phyloP scores from a whole-genome alignment of 2,113 vertebrate genomes.

The Lipotes vexillifer region DNA sequence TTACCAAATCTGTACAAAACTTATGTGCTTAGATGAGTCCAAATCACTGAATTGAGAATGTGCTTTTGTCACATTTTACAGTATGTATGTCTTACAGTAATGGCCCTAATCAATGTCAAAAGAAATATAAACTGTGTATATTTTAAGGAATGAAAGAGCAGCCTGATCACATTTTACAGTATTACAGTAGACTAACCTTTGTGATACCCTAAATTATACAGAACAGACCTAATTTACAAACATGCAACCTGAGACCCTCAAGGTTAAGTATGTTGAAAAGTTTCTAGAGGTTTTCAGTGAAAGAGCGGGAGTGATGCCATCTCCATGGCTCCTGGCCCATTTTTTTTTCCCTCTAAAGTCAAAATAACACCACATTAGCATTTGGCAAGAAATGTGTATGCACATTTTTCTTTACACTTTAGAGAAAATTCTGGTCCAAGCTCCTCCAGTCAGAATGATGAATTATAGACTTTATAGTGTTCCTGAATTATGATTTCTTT shows the following conservation, averaged over 20 bases:
- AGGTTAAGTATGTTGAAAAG: neutral
- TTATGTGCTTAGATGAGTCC: neutral
- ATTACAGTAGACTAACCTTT: neutral
- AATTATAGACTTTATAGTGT: conserved; percentile 57
- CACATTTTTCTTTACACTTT: conserved; percentile 57
- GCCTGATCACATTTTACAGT: neutral
- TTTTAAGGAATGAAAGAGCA: neutral
- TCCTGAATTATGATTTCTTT: conserved; percentile 62
- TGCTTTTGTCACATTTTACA: conserved; percentile 11
- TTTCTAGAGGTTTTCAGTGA: neutral
- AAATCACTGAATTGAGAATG: neutral
- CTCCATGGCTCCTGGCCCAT: neutral
- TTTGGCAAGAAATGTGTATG: conserved; percentile 47
- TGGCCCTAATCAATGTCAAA: neutral
- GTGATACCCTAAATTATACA: neutral
- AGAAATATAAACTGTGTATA: neutral
- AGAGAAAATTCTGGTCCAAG: conserved; percentile 24
- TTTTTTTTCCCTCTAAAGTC: neutral
- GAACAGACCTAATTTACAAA: neutral
- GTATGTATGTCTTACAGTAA: neutral
- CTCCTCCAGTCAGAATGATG: conserved; percentile 59
- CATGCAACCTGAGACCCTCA: neutral
- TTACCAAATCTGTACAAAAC: neutral
- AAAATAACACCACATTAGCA: conserved; percentile 60
- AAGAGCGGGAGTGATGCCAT: accelerated